phyloP scores from a whole-genome alignment of 2,888 invertebrate species.

The Cybosia mesomella region DNA sequence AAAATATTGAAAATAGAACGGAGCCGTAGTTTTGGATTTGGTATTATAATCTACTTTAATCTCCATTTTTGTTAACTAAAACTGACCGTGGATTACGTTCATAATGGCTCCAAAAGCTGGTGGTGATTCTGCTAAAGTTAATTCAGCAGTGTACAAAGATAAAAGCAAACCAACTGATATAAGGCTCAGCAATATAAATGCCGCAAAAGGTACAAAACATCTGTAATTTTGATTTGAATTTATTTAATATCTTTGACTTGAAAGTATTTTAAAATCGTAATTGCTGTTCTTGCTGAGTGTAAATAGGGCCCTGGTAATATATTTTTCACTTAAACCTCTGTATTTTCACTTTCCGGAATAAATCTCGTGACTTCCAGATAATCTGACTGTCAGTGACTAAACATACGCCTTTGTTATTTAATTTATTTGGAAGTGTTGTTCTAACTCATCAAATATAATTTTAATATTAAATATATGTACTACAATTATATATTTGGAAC shows the following conservation, averaged over 20 bases:
- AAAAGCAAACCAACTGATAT: constrained; percentile 98
- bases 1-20: constrained; percentile 12
- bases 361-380: constrained; percentile 19
- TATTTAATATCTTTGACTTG: constrained; percentile 12
- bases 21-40: neutral
- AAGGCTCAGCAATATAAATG: constrained; percentile 97
- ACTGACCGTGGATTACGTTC: constrained; percentile 18
- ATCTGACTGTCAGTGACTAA: constrained; percentile 17
- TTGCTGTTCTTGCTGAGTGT: neutral
- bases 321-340: neutral
- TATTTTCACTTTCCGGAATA: neutral
- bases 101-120: constrained; percentile 83
- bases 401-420: neutral
- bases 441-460: no score
- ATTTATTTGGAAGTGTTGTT: neutral
- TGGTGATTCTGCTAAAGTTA: constrained; percentile 80
- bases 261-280: neutral
- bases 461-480: no score
- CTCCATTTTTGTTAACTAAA: constrained; percentile 34
- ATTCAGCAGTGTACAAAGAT: constrained; percentile 92
- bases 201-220: constrained; percentile 95
- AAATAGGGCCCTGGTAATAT: constrained; percentile 1
- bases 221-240: constrained; percentile 50
- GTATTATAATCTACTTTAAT: constrained; percentile 53
- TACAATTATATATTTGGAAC: no score